Conservation (phyloP, 2,888 invertebrate species). For the Oscheius sp. region DNA sequence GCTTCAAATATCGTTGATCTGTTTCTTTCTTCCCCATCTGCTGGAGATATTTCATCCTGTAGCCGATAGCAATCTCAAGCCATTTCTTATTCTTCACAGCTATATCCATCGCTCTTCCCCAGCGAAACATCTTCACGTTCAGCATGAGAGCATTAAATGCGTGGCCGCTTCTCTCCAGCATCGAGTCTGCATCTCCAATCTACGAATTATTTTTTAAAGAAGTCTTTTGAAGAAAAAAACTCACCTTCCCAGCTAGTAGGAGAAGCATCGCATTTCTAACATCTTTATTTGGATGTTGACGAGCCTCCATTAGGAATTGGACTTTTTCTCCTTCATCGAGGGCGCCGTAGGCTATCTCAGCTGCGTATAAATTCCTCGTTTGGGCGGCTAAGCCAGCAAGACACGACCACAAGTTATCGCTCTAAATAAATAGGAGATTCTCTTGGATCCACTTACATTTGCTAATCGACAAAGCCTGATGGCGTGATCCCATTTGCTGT, state of each 20-base stretch:
- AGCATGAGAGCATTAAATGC: conserved; percentile 80
- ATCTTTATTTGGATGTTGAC: conserved; percentile 59
- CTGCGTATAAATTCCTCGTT: conserved; percentile 84
- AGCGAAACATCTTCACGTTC: conserved; percentile 80
- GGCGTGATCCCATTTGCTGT: conserved; percentile 85
- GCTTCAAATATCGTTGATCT: conserved; percentile 64
- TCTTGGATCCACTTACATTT: conserved; percentile 69
- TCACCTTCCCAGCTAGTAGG: conserved; percentile 59
- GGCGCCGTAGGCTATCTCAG: conserved; percentile 92
- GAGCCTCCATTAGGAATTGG: conserved; percentile 55
- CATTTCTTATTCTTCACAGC: conserved; percentile 80
- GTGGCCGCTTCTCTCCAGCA: conserved; percentile 75
- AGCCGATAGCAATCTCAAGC: conserved; percentile 80
- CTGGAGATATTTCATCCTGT: conserved; percentile 78
- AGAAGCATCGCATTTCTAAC: conserved; percentile 73
- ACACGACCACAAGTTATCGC: conserved; percentile 84
- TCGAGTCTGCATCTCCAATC: conserved; percentile 79
- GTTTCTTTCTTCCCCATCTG: conserved; percentile 73
- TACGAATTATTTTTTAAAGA: conserved; percentile 64
- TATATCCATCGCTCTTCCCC: conserved; percentile 82
- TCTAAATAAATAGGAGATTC: conserved; percentile 52
- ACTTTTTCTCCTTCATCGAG: conserved; percentile 79
- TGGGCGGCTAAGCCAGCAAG: conserved; percentile 89
- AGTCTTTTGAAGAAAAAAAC: background rate
- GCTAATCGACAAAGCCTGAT: conserved; percentile 81